These are phyloP conservation scores for Cossypha heuglini DNA, from an alignment of 2,797 vertebrate genomes.

Conservation along the genomic window DNA sequence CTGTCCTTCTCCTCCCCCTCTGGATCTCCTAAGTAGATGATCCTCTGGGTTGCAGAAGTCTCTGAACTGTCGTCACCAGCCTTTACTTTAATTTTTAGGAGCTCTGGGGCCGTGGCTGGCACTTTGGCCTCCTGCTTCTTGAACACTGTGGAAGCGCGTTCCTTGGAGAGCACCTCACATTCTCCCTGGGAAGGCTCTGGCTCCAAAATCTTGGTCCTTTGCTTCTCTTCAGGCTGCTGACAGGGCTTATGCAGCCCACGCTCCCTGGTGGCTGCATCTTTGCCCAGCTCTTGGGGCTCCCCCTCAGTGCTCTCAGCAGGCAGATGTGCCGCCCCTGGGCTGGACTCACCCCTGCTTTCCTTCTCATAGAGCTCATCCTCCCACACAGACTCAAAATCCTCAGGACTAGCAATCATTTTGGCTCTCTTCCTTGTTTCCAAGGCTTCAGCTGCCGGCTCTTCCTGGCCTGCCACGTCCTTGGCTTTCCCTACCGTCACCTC, in stretches of 20 bases:
- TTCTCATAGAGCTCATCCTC: conserved; percentile 60
- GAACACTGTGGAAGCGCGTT: background rate
- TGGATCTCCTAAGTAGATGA: conserved; percentile 66
- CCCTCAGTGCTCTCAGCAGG: background rate
- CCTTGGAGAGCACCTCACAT: background rate
- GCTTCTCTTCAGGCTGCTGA: conserved; percentile 48
- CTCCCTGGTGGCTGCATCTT: background rate
- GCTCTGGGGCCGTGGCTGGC: background rate
- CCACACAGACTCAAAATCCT: conserved; percentile 73
- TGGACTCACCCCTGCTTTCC: background rate
- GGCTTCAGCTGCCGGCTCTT: conserved; percentile 54
- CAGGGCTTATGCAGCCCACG: conserved; percentile 42
- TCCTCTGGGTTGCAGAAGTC: conserved; percentile 70
- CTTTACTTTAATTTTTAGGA: conserved; percentile 65
- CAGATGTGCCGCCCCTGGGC: background rate
- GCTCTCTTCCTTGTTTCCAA: conserved; percentile 29
- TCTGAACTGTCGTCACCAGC: conserved; percentile 23
- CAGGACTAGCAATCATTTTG: conserved; percentile 74
- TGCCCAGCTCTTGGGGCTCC: background rate
- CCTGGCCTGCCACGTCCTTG: conserved; percentile 64
- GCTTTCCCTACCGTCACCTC: conserved; percentile 63
- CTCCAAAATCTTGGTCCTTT: background rate
- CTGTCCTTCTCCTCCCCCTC: conserved; percentile 55
- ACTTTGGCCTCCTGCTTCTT: conserved; percentile 58
- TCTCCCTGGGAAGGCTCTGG: background rate